Base-by-base conservation (phyloP, 92 coral and sea anemone species). In the Umimayanthus chanpuru region DNA sequence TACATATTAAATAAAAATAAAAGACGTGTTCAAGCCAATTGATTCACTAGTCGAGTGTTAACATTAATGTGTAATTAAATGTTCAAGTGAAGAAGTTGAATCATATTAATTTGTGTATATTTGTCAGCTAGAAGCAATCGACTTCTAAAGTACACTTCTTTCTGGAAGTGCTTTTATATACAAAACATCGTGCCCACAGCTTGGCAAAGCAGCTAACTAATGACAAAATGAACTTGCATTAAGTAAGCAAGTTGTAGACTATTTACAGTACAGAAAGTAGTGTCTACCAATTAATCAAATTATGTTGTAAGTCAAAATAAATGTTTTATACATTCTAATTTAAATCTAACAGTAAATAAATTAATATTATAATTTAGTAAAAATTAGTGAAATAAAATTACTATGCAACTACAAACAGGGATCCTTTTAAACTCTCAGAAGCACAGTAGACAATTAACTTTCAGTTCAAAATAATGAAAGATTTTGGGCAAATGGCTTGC, bases 351-450 rank as follows among this genome's bases (percentile, higher is more conserved):
- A 61, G 21, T 61, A 61, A 61, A 61, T 61, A 61, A 18, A n/a
- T n/a, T n/a, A n/a, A 14, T 75, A 75, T 75, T 36, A 75, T 75
- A 75, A 75, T 43, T 75, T 75, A 75, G 20, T 75, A 75, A 75
- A 75, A 61, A 21, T 61, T 56, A 21, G 6, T 61, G 4, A 75
- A 23, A n/a, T 2, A 9, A 14, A 21, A 16, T 75, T 75, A 75
- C 79, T 39, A 14, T 32, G 44, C 23, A 0, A 75, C 53, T 20
- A 32, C n/a, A 39, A 39, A 4, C 49, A 15, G 79, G 44, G 30
- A 40, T 75, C 41, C 18, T 8, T 73, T 20, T 47, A 11, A 47
- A 47, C 11, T 47, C 50, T 9, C 25, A 39, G 15, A 50, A 32
- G 29, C 30, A 40, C 50, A 75, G 18, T 12, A 38, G 49, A 9